These are phyloP conservation scores for Aramus guarauna DNA, from an alignment of 2,113 vertebrate genomes.

Conservation along the genomic window DNA sequence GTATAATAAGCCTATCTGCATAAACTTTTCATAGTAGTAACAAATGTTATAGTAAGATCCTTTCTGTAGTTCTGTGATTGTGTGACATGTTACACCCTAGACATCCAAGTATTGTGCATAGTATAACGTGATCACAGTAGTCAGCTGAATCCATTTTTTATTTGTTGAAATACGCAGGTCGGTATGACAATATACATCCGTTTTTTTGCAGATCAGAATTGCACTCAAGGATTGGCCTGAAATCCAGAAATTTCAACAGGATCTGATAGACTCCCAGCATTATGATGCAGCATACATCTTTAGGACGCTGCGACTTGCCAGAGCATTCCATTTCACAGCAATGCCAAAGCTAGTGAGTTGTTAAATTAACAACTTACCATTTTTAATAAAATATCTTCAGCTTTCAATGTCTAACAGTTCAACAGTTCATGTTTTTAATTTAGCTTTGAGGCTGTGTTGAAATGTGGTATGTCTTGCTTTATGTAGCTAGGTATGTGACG, in stretches of 20 bases:
- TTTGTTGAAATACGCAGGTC: neutral
- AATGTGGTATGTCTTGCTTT: neutral
- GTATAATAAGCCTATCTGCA: neutral
- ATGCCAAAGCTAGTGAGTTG: slow-evolving; percentile 84
- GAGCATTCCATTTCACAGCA: slow-evolving; percentile 88
- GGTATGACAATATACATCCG: neutral
- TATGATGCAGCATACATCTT: slow-evolving; percentile 85
- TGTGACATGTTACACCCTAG: neutral
- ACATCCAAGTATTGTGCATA: neutral
- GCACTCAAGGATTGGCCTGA: slow-evolving; percentile 90
- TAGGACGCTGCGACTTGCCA: slow-evolving; percentile 74
- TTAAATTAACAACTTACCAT: neutral
- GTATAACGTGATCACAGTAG: neutral
- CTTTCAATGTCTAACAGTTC: neutral
- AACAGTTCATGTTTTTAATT: neutral
- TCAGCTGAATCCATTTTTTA: neutral
- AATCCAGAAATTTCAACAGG: slow-evolving; percentile 81
- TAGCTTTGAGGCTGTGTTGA: neutral
- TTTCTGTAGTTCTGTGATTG: neutral
- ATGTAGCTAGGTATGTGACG: neutral
- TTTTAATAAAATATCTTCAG: neutral
- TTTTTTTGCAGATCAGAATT: slow-evolving; percentile 80
- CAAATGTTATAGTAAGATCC: neutral
- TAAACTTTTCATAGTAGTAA: neutral
- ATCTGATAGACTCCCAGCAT: slow-evolving; percentile 84